Base-by-base conservation (phyloP, 2,888 invertebrate species). In the Sphaeridia pumilis region DNA sequence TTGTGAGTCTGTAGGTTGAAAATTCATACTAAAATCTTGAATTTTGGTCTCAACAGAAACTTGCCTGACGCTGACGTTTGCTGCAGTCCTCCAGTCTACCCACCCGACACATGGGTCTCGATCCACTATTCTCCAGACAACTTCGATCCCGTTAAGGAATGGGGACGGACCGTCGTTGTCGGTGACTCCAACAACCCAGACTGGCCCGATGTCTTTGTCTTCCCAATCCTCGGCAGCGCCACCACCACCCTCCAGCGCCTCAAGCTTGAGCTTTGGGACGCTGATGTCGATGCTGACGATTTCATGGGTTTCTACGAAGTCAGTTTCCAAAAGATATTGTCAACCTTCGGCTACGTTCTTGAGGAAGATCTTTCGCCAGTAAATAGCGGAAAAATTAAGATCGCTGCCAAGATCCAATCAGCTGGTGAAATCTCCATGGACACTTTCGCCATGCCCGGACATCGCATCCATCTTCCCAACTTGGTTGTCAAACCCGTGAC, bases 171-270 rank as follows among this genome's bases (percentile, higher is more conserved):
- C 7, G 14, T 10, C 17, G 21, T 49, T 20, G 10, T 41, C 14
- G 27, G 31, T 41, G 47, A 53, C 34, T 42, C 41, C 28, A 38
- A 47, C 20, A 20, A 34, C 10, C 41, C 44, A 2, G 34, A 42
- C 7, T 53, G 53, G 53, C 35, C 53, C 3, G 48, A 53, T 12
- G 20, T 41, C 22, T 53, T 48, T 35, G 4, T 17, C 24, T 53
- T 53, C 28, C 4, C 4, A 3, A n/a, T 17, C 24, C 4, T 12
- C 17, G 17, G 5, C 7, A 38, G 20, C 17, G 5, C 12, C 38
- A 20, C 10, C 14, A 31, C 14, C 31, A 22, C 28, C 28, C 12
- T 7, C 17, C 31, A 49, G 49, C 41, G 49, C 20, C 14, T 49
- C 2, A 46, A 41, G 31, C 5, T 52, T 4, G 47, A 47, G 4